These are phyloP conservation scores for Menura novaehollandiae DNA, from an alignment of 2,113 vertebrate genomes.

Conservation along the genomic window DNA sequence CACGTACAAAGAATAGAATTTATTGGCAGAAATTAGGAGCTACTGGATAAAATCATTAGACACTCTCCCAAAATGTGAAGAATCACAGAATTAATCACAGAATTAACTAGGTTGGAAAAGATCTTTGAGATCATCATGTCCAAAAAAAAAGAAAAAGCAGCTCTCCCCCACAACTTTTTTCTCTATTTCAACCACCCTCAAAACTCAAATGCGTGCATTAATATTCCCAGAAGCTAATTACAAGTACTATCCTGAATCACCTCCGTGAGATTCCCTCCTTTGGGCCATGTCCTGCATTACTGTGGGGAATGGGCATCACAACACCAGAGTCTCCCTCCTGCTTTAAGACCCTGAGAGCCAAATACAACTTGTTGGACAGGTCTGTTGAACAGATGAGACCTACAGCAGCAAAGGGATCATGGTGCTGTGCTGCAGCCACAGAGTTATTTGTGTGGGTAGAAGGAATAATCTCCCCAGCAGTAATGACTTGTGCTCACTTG, in stretches of 20 bases:
- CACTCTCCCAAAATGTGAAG: neutral
- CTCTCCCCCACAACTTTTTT: neutral
- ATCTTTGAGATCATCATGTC: no score
- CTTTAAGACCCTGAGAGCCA: neutral
- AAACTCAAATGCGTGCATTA: neutral
- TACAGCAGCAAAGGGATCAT: neutral
- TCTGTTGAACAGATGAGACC: neutral
- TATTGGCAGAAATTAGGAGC: neutral
- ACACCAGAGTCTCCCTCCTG: neutral
- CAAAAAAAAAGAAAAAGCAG: neutral
- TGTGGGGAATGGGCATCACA: neutral
- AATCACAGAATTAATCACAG: no score
- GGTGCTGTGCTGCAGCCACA: neutral
- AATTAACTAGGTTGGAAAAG: no score
- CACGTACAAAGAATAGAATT: neutral
- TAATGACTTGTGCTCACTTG: neutral
- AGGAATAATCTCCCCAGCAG: neutral
- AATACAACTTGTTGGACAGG: neutral
- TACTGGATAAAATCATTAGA: neutral
- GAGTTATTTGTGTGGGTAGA: neutral
- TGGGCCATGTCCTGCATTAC: fast-evolving
- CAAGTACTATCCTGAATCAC: neutral
- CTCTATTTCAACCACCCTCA: neutral
- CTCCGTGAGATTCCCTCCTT: neutral
- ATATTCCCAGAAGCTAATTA: neutral